Evolutionary conservation across 2,113 vertebrate genomes (phyloP), one percentile per base, ranked within the genome.

Genomic region (Strix aluco): DNA sequence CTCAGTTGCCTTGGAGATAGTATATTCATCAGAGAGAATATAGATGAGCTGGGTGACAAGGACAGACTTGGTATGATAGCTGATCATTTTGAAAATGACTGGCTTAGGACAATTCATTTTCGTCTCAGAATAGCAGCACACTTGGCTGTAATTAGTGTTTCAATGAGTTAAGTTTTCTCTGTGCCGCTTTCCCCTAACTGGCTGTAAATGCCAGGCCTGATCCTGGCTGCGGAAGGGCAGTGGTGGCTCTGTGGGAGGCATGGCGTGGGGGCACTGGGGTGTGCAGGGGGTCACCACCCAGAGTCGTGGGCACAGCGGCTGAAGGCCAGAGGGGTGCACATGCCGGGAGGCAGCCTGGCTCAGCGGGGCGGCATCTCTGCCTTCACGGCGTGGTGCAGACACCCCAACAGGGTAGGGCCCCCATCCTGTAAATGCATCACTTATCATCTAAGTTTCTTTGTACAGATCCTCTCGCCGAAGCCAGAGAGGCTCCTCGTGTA

Each of bases 1-100:
- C 67, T 95, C 74, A 36, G 95, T 94, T 95, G 89, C 87, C 94
- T 96, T 94, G 96, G 96, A 95, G 93, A 94, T 59, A 27, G 86
- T 49, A 74, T 62, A 27, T 79, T 94, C 90, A 88, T 65, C 63
- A 51, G 78, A 84, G 81, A 72, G 42, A 71, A 89, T 55, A 55
- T 9, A 86, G 80, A 79, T 0, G 7, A 92, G 92, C 58, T 44
- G 72, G 54, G 63, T 80, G 81, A 61, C 73, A 55, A 61, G 66
- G 84, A 82, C 70, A 92, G 73, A 10, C 66, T 85, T 30, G 86
- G 81, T 42, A 66, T 15, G 70, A 52, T 17, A 63, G 55, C 36
- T 86, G 74, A 89, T 81, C 7, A 40, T 77, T 93, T 93, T 34
- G 70, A 29, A 84, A 91, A 93, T 23, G 62, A 49, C 87, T 66